phyloP scores from a whole-genome alignment of 2,113 vertebrate species.

The Scartelaos histophorus region DNA sequence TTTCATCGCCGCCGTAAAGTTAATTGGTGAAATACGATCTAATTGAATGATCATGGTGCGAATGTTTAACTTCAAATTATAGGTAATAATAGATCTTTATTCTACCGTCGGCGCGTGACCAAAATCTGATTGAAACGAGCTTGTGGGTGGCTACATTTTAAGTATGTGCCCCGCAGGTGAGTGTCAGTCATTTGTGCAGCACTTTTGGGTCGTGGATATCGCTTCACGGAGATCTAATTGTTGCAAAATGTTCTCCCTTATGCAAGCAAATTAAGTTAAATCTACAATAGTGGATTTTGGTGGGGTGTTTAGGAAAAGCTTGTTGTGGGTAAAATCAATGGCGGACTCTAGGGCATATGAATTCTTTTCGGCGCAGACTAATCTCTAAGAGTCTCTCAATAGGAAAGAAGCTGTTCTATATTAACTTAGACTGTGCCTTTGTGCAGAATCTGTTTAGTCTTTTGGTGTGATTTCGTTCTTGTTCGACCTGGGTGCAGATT shows the following conservation, averaged over 20 bases:
- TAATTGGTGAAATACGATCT: slow-evolving; percentile 7
- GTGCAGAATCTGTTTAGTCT: no score
- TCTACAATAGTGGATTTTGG: neutral
- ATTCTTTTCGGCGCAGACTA: neutral
- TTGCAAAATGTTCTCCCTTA: neutral
- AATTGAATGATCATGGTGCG: slow-evolving; percentile 19
- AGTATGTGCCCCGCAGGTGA: neutral
- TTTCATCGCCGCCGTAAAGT: neutral
- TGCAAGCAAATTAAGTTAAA: neutral
- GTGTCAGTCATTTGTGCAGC: neutral
- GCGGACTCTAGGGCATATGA: neutral
- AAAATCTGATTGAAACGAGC: slow-evolving; percentile 1
- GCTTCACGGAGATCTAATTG: neutral
- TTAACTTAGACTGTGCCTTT: no score
- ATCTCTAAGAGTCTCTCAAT: neutral
- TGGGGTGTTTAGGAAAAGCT: neutral
- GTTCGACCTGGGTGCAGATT: no score
- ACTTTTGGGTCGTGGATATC: neutral
- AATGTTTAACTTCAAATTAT: neutral
- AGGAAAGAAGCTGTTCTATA: neutral
- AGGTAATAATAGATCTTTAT: slow-evolving; percentile 8
- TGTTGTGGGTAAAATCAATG: neutral
- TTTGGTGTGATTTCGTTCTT: no score
- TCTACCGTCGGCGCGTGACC: neutral
- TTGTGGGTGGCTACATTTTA: slow-evolving; percentile 8